Conservation (phyloP, 1,140 invertebrate genomes). For the Anastatus disparis region DNA sequence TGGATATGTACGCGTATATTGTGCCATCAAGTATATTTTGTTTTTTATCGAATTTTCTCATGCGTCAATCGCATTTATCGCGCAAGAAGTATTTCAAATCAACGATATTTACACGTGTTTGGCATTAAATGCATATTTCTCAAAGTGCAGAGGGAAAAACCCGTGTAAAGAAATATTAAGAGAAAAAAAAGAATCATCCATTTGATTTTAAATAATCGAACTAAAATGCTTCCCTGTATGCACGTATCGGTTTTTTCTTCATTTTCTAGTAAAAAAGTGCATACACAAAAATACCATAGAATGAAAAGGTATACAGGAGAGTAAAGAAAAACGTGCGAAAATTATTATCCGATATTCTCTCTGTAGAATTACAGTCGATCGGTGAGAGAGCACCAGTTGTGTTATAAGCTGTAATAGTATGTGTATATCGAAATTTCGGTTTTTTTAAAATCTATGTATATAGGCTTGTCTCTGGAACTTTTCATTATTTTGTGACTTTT, state of each 20-base stretch:
- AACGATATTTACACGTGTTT: too few relatives aligned
- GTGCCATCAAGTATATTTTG: too few relatives aligned
- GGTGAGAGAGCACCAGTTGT: conserved; percentile 24
- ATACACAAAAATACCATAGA: too few relatives aligned
- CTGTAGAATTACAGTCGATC: conserved; percentile 11
- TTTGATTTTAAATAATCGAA: background rate
- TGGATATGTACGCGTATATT: background rate
- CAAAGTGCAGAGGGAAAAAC: too few relatives aligned
- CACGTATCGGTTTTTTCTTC: conserved; percentile 13
- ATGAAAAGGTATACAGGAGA: background rate
- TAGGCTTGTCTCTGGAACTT: too few relatives aligned
- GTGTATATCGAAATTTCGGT: background rate
- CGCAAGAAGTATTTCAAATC: background rate
- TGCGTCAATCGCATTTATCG: conserved; percentile 19
- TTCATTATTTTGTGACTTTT: too few relatives aligned
- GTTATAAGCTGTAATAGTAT: too few relatives aligned
- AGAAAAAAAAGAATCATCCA: background rate
- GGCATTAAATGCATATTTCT: too few relatives aligned
- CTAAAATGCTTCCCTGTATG: background rate
- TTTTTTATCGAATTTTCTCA: conserved; percentile 34
- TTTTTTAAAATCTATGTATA: too few relatives aligned
- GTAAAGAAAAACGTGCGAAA: conserved; percentile 9
- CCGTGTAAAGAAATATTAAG: too few relatives aligned
- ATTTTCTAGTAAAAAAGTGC: too few relatives aligned
- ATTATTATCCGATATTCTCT: conserved; percentile 14